Evolutionary conservation across 2,113 vertebrate species (phyloP), one percentile per base, ranked within the genome.

Genomic region (Ciconia maguari): DNA sequence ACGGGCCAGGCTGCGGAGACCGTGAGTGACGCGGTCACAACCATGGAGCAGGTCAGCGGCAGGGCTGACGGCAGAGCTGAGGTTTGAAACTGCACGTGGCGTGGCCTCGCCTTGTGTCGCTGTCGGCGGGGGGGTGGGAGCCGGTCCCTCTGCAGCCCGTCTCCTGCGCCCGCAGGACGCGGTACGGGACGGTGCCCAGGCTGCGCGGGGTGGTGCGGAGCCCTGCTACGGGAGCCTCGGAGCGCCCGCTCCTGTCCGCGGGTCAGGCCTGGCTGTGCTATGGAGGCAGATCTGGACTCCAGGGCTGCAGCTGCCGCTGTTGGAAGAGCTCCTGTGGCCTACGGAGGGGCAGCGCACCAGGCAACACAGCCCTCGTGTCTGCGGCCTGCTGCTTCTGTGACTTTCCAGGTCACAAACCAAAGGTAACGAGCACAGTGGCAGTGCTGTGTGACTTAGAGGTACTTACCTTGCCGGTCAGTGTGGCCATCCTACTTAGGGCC

Each of bases 11-110:
- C 58, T 24, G 22, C 1, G 1, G 68, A 10, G 36, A 34, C 54
- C 3, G 0, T 7, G 32, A 51, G 36, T 6, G 18, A 15, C 21
- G 7, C 0, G 0, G 32, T 49, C 36, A 18, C 0, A 3, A 6
- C 32, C 36, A 9, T 0, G 7, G 42, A 26, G 69, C 48, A 9
- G 41, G 69, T 17, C 34, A 38, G 38, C 6, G 3, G 25, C 38
- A 38, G 22, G 62, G 42, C 49, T 71, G 57, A 24, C 3, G 34
- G 52, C 7, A 12, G 32, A 11, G n/a, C 78, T 34, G 61, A 25
- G 30, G n/a, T 52, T 9, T 46, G 62, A 32, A 20, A 13, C 13
- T 13, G 38, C 38, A 3, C 0, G 0, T 24, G 14, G 21, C 46
- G 46, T 48, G 42, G 22, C 61, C 48, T 48, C 38, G n/a, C 11